Conservation (phyloP, 1,140 invertebrate genomes). For the Philotrypesis tridentata region DNA sequence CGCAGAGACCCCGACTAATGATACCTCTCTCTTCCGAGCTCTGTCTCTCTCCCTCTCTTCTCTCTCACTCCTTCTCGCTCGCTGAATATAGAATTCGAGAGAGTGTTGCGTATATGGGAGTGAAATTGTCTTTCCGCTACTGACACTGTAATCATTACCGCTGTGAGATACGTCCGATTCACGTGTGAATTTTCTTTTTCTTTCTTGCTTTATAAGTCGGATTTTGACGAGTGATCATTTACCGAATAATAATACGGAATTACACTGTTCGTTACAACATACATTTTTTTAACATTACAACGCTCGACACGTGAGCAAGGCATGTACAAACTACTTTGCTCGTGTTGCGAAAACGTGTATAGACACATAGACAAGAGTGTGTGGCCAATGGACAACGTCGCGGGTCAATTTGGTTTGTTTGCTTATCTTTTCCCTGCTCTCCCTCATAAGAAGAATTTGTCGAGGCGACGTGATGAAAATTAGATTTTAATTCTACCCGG, state of each 20-base stretch:
- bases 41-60: not conserved
- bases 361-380: not conserved
- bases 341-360: not conserved
- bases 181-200: slow-evolving; percentile 11
- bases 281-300: too few species aligned
- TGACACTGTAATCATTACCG: slow-evolving; percentile 68
- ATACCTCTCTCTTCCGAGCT: slow-evolving; percentile 51
- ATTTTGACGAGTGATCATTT: not conserved
- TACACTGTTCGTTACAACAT: not conserved
- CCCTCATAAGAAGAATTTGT: too few species aligned
- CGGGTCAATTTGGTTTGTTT: slow-evolving; percentile 10
- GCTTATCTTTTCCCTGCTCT: not conserved
- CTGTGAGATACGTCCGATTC: slow-evolving; percentile 51
- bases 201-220: not conserved
- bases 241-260: not conserved
- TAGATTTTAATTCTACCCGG: too few species aligned
- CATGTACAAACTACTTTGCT: not conserved
- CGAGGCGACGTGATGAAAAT: too few species aligned
- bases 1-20: slow-evolving; percentile 64
- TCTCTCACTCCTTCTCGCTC: not conserved
- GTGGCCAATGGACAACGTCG: not conserved
- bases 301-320: not conserved
- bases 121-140: slow-evolving; percentile 46
- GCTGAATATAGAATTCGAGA: not conserved
- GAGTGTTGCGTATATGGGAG: not conserved